These are phyloP conservation scores for Platycercus adscitus DNA, from an alignment of 2,113 vertebrate genomes.

Conservation along the genomic window DNA sequence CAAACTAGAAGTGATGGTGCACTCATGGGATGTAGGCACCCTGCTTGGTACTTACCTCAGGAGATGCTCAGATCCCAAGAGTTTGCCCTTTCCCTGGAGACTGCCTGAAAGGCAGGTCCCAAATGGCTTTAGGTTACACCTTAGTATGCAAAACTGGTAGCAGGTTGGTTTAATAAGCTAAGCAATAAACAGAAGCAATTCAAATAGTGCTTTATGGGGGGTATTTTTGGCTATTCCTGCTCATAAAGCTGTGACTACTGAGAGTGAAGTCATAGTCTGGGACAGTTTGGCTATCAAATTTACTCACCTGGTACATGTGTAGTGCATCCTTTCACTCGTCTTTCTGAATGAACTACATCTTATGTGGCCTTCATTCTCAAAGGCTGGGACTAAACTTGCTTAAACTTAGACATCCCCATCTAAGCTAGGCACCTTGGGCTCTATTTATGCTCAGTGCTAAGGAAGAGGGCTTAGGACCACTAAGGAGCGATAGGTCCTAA, in stretches of 20 bases:
- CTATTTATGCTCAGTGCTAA: background rate
- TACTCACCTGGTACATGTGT: background rate
- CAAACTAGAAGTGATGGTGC: background rate
- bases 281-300: background rate
- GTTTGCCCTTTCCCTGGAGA: background rate
- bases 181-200: background rate
- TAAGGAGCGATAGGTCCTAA: background rate
- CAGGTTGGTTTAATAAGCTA: background rate
- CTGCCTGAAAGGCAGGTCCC: background rate
- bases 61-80: background rate
- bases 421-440: background rate
- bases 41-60: background rate
- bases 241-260: background rate
- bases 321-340: background rate
- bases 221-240: background rate
- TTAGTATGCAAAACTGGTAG: background rate
- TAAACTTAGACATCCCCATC: background rate
- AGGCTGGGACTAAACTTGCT: background rate
- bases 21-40: background rate
- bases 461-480: background rate
- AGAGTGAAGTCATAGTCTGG: background rate
- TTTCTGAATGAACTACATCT: background rate
- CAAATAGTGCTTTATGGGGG: accelerated
- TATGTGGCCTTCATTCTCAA: background rate
- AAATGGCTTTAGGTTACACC: background rate